A percentile compares a stretch with the other conserved stretches of the same genome.
Evolutionary conservation across 2,797 vertebrate genomes (phyloP).

Genomic region (Phalloptychus januarius): DNA sequence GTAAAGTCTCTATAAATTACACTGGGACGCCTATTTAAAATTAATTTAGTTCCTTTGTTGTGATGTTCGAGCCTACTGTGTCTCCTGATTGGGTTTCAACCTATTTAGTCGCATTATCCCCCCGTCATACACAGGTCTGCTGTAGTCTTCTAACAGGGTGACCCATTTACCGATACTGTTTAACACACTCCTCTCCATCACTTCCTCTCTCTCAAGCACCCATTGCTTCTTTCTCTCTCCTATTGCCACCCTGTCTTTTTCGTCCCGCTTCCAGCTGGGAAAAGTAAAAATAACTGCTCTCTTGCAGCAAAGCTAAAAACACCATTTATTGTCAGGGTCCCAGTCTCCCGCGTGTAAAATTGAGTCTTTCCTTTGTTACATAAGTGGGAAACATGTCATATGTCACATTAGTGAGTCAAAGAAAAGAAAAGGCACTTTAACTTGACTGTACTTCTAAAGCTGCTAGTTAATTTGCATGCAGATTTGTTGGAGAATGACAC

Average conservation of each 20-base stretch:
- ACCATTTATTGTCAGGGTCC: constrained; percentile 55
- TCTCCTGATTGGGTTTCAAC: constrained; percentile 36
- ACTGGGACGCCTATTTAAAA: constrained; percentile 23
- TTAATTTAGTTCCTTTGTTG: constrained; percentile 12
- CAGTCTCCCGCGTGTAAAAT: constrained; percentile 47
- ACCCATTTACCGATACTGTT: constrained; percentile 72
- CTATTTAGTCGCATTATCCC: constrained; percentile 31
- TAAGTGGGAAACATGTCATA: constrained; percentile 40
- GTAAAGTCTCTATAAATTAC: constrained; percentile 38
- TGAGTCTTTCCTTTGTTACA: constrained; percentile 35
- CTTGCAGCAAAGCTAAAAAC: constrained; percentile 55
- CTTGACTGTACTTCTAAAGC: constrained; percentile 16
- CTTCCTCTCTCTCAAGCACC: constrained; percentile 36
- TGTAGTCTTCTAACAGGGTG: constrained; percentile 64
- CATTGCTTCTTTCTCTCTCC: constrained; percentile 17
- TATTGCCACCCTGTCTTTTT: constrained; percentile 56
- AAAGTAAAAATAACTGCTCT: constrained; percentile 76
- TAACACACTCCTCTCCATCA: constrained; percentile 50
- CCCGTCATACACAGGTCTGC: constrained; percentile 43
- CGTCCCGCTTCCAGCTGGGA: constrained; percentile 67
- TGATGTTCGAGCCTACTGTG: constrained; percentile 12
- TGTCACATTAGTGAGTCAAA: constrained; percentile 20
- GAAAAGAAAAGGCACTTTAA: constrained; percentile 3
- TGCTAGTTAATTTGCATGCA: constrained; percentile 19
- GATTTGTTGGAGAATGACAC: constrained; percentile 12